Evolutionary conservation across 92 coral and sea anemone species (phyloP).

Genomic region (Palythoa grandiflora): DNA sequence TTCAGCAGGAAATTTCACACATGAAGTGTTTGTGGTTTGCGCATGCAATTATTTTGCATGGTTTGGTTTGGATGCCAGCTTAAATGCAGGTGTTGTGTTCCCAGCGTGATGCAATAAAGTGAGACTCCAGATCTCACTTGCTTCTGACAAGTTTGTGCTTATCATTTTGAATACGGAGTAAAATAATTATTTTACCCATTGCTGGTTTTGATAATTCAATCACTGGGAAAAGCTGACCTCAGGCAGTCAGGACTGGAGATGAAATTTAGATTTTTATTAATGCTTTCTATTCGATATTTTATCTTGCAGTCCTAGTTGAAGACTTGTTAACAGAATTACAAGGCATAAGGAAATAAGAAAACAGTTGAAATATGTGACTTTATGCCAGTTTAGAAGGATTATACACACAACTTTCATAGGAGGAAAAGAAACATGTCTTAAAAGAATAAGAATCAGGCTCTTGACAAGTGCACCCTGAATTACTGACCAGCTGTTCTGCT

Average conservation of each 20-base stretch:
- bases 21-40: not conserved
- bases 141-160: conserved; percentile 1
- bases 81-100: conserved; percentile 19
- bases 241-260: not conserved
- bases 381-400: not conserved
- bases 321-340: not conserved
- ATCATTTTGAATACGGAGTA: not conserved
- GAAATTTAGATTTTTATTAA: not conserved
- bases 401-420: not conserved
- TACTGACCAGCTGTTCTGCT: too few relatives aligned
- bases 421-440: not conserved
- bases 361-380: not conserved
- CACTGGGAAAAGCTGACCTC: not conserved
- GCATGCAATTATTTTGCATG: not conserved
- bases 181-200: not conserved
- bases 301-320: not conserved
- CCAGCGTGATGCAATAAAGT: not conserved
- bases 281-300: too few relatives aligned
- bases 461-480: too few relatives aligned
- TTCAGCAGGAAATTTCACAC: conserved; percentile 6
- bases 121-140: not conserved
- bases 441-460: not conserved
- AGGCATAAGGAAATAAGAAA: conserved; percentile 4
- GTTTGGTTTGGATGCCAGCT: not conserved
- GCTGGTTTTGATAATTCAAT: not conserved